phyloP scores from a whole-genome alignment of 2,113 vertebrate genomes.

The Mesocricetus auratus region DNA sequence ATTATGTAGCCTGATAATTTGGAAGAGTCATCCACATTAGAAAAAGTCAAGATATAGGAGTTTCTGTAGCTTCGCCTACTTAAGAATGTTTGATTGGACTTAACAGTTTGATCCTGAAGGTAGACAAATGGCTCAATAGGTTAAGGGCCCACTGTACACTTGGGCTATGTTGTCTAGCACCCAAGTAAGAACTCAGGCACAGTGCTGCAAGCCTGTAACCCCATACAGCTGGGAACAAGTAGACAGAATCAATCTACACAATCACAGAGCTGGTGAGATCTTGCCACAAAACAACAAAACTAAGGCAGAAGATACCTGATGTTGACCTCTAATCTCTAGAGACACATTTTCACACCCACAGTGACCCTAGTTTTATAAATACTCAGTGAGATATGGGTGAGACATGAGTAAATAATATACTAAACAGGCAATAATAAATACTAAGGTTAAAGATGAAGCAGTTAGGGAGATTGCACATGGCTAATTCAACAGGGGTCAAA shows the following conservation, averaged over 20 bases:
- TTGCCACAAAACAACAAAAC: not conserved
- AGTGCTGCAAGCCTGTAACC: not conserved
- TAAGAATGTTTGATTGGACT: not conserved
- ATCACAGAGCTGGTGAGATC: not conserved
- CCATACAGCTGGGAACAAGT: too few relatives aligned
- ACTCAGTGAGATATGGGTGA: not conserved
- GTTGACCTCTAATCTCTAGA: not conserved
- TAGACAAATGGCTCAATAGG: not conserved
- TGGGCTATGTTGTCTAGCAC: not conserved
- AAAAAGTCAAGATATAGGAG: not conserved
- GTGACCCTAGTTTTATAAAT: too few relatives aligned
- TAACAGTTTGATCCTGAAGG: not conserved
- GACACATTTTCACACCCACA: not conserved
- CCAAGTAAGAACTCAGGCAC: not conserved
- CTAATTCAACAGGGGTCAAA: not conserved
- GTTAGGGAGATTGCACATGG: not conserved
- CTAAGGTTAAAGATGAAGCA: conserved; percentile 25
- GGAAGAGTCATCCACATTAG: not conserved
- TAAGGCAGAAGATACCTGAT: not conserved
- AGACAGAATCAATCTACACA: not conserved
- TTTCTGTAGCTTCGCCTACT: not conserved
- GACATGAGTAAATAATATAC: not conserved
- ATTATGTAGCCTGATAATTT: too few relatives aligned
- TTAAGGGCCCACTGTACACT: not conserved
- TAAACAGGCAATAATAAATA: not conserved